Percentiles rank a stretch among this genome's conserved stretches.
phyloP scores from a whole-genome alignment of 1,140 invertebrate species.

The Trichomalopsis sarcophagae region DNA sequence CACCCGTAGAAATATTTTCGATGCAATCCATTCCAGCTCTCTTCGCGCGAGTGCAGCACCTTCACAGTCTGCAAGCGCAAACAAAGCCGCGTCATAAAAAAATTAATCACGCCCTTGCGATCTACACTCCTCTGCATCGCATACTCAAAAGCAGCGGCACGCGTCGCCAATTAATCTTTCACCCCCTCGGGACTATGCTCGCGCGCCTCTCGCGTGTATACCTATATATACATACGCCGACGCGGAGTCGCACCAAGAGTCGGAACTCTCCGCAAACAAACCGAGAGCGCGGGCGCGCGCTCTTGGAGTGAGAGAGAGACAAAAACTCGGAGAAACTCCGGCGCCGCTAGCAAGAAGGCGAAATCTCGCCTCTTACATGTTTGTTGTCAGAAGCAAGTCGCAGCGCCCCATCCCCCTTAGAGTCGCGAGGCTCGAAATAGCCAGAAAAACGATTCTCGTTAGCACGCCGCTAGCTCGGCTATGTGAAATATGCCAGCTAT shows the following conservation, averaged over 20 bases:
- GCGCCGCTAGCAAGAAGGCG: not conserved
- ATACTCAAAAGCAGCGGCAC: not conserved
- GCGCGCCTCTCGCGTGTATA: too few relatives aligned
- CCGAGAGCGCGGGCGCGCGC: not conserved
- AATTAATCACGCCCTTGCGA: not conserved
- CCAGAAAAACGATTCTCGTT: conserved; percentile 38
- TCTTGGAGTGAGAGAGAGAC: too few relatives aligned
- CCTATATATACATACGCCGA: not conserved
- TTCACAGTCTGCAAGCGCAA: too few relatives aligned
- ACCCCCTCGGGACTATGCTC: not conserved
- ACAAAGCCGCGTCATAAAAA: not conserved
- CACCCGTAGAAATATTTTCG: too few relatives aligned
- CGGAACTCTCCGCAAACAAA: not conserved
- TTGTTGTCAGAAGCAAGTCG: conserved; percentile 1
- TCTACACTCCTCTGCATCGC: not conserved
- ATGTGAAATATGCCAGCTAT: conserved; percentile 42
- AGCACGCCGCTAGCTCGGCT: not conserved
- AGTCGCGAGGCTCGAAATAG: not conserved
- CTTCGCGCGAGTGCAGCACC: too few relatives aligned
- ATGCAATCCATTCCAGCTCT: too few relatives aligned
- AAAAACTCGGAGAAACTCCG: not conserved
- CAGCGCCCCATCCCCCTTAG: not conserved
- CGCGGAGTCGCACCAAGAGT: not conserved
- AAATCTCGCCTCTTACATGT: conserved; percentile 7
- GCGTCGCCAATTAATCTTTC: conserved; percentile 9